Percentiles rank a stretch among this genome's conserved stretches.
These are phyloP conservation scores for Nothocercus nigrocapillus DNA, from an alignment of 2,113 vertebrate species.

Conservation along the genomic window DNA sequence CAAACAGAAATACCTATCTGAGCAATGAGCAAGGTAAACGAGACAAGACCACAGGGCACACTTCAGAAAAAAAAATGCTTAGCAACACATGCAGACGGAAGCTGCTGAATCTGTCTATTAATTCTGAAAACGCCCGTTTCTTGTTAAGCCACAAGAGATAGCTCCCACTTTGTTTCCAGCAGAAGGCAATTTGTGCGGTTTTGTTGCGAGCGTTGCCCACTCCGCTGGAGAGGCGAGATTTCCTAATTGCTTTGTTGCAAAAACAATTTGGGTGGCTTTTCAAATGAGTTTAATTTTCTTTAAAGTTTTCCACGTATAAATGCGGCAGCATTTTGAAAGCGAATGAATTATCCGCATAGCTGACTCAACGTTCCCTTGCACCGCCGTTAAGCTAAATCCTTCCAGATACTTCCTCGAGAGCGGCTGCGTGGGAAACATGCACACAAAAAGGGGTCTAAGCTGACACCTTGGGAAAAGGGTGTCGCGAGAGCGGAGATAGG, in stretches of 20 bases:
- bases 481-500: not conserved
- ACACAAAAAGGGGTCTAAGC: not conserved
- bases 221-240: constrained; percentile 55
- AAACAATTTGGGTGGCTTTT: constrained; percentile 69
- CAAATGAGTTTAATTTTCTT: constrained; percentile 79
- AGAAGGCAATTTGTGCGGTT: constrained; percentile 72
- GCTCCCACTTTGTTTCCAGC: constrained; percentile 65
- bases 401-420: constrained; percentile 18
- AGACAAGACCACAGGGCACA: not conserved
- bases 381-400: constrained; percentile 53
- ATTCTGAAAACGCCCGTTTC: constrained; percentile 53
- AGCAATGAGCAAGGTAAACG: fast-evolving
- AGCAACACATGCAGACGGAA: constrained; percentile 48
- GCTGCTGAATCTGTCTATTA: constrained; percentile 56
- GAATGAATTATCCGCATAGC: constrained; percentile 66
- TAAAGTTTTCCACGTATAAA: constrained; percentile 72
- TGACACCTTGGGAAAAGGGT: not conserved
- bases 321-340: constrained; percentile 58
- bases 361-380: constrained; percentile 23
- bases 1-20: not conserved
- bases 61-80: constrained; percentile 40
- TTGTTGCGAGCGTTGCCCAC: constrained; percentile 66
- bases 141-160: constrained; percentile 73
- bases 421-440: constrained; percentile 18
- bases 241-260: constrained; percentile 75